Evolutionary conservation across 2,888 invertebrate species (phyloP).

Genomic region (Chromoteleia sp.): DNA sequence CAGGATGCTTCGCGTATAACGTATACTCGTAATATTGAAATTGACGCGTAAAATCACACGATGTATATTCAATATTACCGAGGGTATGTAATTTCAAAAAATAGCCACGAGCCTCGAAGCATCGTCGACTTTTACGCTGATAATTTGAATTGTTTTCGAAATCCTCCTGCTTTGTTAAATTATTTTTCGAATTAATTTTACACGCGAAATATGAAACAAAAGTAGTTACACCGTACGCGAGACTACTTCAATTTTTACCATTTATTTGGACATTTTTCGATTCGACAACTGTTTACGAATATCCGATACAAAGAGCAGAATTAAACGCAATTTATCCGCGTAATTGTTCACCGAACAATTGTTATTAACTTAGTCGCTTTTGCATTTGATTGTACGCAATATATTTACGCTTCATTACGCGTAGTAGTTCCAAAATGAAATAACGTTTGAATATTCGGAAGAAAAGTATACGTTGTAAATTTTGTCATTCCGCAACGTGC

Average conservation of each 20-base stretch:
- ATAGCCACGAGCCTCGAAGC: constrained; percentile 14
- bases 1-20: constrained; percentile 14
- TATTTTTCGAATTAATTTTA: neutral
- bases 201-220: neutral
- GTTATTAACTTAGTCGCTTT: constrained; percentile 1
- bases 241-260: neutral
- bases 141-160: neutral
- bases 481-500: too few relatives aligned
- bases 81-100: constrained; percentile 34
- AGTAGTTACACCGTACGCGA: neutral
- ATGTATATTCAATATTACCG: constrained; percentile 24
- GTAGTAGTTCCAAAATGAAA: too few relatives aligned
- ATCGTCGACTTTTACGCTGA: neutral
- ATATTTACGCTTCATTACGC: constrained; percentile 7
- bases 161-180: neutral
- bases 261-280: neutral
- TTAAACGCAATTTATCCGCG: constrained; percentile 7
- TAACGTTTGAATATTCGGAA: too few relatives aligned
- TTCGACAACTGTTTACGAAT: neutral
- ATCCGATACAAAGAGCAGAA: constrained; percentile 1
- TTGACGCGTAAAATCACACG: constrained; percentile 39
- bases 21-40: constrained; percentile 30
- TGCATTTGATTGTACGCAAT: neutral
- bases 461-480: too few relatives aligned
- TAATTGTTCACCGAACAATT: constrained; percentile 18